Evolutionary conservation across 2,113 vertebrate species (phyloP).

Genomic region (Theristicus caerulescens): DNA sequence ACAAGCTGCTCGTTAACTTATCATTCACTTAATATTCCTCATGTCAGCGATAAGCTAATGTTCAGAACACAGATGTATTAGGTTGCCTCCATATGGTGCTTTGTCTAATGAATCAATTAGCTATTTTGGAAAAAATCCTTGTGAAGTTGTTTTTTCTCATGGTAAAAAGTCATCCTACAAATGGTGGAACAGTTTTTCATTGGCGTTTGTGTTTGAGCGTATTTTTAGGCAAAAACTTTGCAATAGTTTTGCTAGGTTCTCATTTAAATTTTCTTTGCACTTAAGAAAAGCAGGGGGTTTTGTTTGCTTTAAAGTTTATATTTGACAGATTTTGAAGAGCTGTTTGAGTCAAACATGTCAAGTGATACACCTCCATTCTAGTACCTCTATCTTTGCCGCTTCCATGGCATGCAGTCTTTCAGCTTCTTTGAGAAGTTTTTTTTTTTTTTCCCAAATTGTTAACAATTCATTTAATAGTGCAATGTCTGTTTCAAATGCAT

Average conservation of each 20-base stretch:
- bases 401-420: not conserved
- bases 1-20: constrained; percentile 53
- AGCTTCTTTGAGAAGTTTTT: not conserved
- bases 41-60: constrained; percentile 6
- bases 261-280: not conserved
- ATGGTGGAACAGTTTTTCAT: not conserved
- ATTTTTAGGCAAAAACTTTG: not conserved
- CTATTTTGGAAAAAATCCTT: not conserved
- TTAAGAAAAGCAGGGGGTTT: not conserved
- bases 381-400: not conserved
- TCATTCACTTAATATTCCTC: constrained; percentile 33
- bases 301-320: not conserved
- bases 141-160: not conserved
- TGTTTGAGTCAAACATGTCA: not conserved
- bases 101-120: constrained; percentile 56
- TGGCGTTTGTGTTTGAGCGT: not conserved
- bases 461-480: not conserved
- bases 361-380: not conserved
- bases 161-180: not conserved
- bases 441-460: not conserved
- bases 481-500: not conserved
- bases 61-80: constrained; percentile 46
- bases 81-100: constrained; percentile 59
- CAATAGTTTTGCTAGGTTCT: not conserved
- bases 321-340: not conserved